Percentiles rank a stretch among this genome's conserved stretches.
Evolutionary conservation across 2,888 invertebrate genomes (phyloP).

Genomic region (Atherix ibis): DNA sequence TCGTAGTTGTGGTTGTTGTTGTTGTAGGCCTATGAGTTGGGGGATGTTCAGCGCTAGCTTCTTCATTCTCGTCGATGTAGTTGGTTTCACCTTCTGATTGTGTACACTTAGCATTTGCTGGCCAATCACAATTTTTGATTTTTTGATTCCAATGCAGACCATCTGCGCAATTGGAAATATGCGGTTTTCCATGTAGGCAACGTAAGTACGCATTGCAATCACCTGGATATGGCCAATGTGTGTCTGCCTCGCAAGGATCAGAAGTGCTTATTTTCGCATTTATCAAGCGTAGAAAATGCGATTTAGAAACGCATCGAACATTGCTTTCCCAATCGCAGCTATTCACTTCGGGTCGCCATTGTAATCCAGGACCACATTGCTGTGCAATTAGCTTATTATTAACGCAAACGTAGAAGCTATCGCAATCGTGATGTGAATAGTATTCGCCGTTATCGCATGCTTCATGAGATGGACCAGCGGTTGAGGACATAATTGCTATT

Average conservation of each 20-base stretch:
- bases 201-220: constrained; percentile 61
- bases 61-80: constrained; percentile 10
- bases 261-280: constrained; percentile 27
- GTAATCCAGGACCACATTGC: constrained; percentile 59
- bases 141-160: constrained; percentile 60
- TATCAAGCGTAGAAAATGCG: constrained; percentile 22
- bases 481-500: constrained; percentile 23
- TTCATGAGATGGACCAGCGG: constrained; percentile 15
- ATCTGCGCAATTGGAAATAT: constrained; percentile 52
- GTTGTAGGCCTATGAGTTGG: constrained; percentile 16
- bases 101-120: constrained; percentile 43
- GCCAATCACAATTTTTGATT: constrained; percentile 57
- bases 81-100: constrained; percentile 11
- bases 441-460: constrained; percentile 56
- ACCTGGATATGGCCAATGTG: constrained; percentile 45
- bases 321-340: constrained; percentile 63
- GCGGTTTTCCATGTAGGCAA: constrained; percentile 64
- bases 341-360: constrained; percentile 48
- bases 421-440: constrained; percentile 56
- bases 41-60: constrained; percentile 8
- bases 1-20: constrained; percentile 19
- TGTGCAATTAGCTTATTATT: constrained; percentile 53
- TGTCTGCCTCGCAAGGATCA: constrained; percentile 44
- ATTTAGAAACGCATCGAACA: constrained; percentile 39
- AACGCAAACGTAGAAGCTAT: constrained; percentile 61